Base-by-base conservation (phyloP, 2,888 invertebrate species). In the Cenopis cana region DNA sequence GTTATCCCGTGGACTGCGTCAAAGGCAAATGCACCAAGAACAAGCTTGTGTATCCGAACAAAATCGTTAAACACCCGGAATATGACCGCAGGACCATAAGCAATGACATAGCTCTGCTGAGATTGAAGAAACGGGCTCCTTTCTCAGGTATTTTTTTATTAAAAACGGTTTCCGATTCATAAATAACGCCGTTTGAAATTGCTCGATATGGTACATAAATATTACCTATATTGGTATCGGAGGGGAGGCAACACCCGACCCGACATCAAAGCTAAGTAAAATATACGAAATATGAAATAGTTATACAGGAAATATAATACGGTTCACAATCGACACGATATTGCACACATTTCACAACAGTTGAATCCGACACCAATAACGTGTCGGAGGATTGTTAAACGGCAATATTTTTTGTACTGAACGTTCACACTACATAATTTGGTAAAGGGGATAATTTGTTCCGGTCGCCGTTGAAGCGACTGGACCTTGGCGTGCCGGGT, bases 1-100 rank as follows among this genome's bases (percentile, higher is more conserved):
- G 18, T 10, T 68, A 29, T 20, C 68, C 68, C 9, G 8, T 46
- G 11, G 68, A 68, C 36, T 68, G 68, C 52, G 68, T 68, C 0
- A 41, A 61, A 12, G n/a, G 11, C 6, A 61, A 54, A 61, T 68
- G 68, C 36, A 49, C n/a, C n/a, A 61, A 68, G 46, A 68, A 68
- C 68, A 38, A 10, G 12, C n/a, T 46, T 1, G 55, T 68, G n/a
- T 9, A 61, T n/a, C 61, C 61, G 14, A 20, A 68, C 46, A 61
- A 55, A 33, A 55, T 68, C 8, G 6, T 61, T 10, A 49, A 33
- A 29, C 68, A 68, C 17, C 10, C 17, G 2, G n/a, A 17, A 6
- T 68, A 55, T 6, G 2, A 61, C n/a, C 12, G 29, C 11, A 4
- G 1, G 0, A 55, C 68, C 6, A 6, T 55, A 1, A 41, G 0